Evolutionary conservation across 2,888 invertebrate species (phyloP).

Genomic region (Crematogaster levior): DNA sequence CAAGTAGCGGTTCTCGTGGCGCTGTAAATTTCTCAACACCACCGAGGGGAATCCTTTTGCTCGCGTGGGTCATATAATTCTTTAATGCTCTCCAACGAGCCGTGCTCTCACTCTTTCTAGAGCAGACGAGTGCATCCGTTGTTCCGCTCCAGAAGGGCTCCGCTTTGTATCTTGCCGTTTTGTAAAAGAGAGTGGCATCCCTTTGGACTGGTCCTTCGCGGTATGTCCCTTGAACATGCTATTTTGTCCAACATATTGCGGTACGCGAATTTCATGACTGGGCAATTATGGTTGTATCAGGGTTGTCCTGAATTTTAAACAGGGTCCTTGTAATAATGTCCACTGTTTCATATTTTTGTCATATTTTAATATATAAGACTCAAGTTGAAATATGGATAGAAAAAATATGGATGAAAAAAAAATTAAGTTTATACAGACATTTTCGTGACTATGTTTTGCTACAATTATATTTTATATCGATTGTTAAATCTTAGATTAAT

Average conservation of each 20-base stretch:
- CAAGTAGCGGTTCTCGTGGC: conserved; percentile 47
- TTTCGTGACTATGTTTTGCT: not conserved
- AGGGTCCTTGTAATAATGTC: not conserved
- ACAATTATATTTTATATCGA: not conserved
- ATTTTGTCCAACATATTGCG: conserved; percentile 23
- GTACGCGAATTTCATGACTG: not conserved
- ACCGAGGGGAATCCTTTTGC: conserved; percentile 48
- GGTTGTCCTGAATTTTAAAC: not conserved
- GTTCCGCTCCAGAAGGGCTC: conserved; percentile 24
- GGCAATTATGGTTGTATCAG: conserved; percentile 3
- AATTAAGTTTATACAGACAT: not conserved
- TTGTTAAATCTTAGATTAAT: not conserved
- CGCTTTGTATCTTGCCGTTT: conserved; percentile 41
- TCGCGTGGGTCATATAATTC: conserved; percentile 62
- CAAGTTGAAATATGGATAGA: not conserved
- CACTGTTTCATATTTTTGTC: not conserved
- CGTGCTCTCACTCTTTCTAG: conserved; percentile 24
- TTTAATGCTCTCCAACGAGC: conserved; percentile 66
- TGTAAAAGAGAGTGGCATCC: conserved; percentile 46
- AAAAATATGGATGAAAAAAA: too few relatives aligned
- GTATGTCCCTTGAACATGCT: conserved; percentile 5
- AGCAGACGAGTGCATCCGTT: conserved; percentile 26
- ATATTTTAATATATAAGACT: too few relatives aligned
- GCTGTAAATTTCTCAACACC: conserved; percentile 68
- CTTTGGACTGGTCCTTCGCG: conserved; percentile 26